Base-by-base conservation (phyloP, 2,888 invertebrate genomes). In the Notodonta dromedarius region DNA sequence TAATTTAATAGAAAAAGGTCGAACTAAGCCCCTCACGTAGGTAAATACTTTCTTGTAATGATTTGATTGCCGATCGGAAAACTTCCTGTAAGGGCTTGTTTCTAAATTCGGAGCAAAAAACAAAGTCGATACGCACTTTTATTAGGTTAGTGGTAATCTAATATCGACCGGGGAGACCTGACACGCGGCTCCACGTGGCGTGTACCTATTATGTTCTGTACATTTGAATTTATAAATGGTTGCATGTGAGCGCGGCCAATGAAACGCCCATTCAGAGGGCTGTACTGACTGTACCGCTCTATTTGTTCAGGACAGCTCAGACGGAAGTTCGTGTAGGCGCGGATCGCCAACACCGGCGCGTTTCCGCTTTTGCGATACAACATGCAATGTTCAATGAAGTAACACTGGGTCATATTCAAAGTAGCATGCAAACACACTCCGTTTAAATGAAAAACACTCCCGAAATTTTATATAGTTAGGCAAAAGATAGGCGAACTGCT, bases 261-360 rank as follows among this genome's bases (percentile, higher is more conserved):
- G 83, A 78, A 85, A 80, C 80, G 75, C 70, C 82, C 78, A 87
- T 83, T 85, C 79, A 81, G 67, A 77, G 80, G 78, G 74, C 69
- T 78, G 80, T 76, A 77, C 75, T 72, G 67, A 66, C 71, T 75
- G 78, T 74, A 79, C 78, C 84, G 87, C 82, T 88, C 85, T 88
- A 89, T 89, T 90, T 89, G 89, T 86, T 85, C 84, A 79, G 87
- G 83, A 83, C 82, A 81, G 82, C 83, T 73, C 75, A 78, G 82
- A 79, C 88, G 90, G 90, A 90, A 88, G 88, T 86, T 78, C 85
- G 84, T 85, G 87, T 82, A 82, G 86, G 88, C 82, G 87, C 85
- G 84, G 86, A 82, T 83, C 81, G 85, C 83, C 81, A 86, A 84
- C 87, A 80, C 84, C 79, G 84, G 78, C 79, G 77, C 73, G 79